Evolutionary conservation across 2,113 vertebrate species (phyloP).

Genomic region (Centropus unirufus): DNA sequence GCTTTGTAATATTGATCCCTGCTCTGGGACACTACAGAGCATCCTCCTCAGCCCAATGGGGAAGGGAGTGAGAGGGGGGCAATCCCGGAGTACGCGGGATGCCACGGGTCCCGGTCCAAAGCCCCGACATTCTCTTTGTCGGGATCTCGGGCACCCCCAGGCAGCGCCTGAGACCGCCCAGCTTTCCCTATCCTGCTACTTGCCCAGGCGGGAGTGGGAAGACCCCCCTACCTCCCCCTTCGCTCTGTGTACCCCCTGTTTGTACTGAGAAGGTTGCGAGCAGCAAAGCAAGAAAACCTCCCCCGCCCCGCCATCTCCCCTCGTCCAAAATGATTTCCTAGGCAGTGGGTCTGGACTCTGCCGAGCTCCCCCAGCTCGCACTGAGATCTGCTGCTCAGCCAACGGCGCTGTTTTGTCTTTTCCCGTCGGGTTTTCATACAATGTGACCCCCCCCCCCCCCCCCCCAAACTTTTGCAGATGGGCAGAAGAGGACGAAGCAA

Average conservation of each 20-base stretch:
- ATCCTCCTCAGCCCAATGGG: not conserved
- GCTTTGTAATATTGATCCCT: not conserved
- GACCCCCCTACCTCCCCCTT: not conserved
- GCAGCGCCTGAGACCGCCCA: not conserved
- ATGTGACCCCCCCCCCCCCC: not conserved
- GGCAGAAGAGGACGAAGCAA: not conserved
- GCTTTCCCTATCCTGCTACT: not conserved
- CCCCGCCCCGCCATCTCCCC: accelerated
- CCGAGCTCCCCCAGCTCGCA: not conserved
- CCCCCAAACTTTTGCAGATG: not conserved
- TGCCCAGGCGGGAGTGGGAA: not conserved
- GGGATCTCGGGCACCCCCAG: too few relatives aligned
- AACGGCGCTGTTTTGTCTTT: not conserved
- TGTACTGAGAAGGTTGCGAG: not conserved
- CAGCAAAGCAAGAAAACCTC: not conserved
- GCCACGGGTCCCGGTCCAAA: not conserved
- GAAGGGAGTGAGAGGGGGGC: too few relatives aligned
- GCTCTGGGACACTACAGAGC: not conserved
- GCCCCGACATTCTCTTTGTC: not conserved
- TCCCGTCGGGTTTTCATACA: too few relatives aligned
- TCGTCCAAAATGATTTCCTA: not conserved
- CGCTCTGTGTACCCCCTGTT: not conserved
- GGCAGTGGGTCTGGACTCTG: not conserved
- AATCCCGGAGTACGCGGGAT: not conserved
- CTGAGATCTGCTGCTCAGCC: not conserved